Conservation (phyloP, 2,888 invertebrate genomes). For the Cheilosia urbana region DNA sequence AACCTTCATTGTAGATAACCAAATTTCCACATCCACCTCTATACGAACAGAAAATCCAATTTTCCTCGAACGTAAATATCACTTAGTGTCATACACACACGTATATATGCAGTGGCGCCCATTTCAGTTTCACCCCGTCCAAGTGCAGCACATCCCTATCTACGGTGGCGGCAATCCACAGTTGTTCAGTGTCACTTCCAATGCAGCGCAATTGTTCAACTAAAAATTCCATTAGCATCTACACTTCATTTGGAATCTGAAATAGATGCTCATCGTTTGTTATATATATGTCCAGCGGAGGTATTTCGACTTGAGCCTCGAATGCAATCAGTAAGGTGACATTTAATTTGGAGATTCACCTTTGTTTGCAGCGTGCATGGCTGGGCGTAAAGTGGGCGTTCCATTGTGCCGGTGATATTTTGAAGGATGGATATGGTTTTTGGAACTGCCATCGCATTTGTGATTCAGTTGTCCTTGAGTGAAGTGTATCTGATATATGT, state of each 20-base stretch:
- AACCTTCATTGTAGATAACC: conserved; percentile 53
- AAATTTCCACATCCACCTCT: conserved; percentile 32
- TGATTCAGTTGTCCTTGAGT: too few relatives aligned
- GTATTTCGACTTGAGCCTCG: neutral
- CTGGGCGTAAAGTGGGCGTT: too few relatives aligned
- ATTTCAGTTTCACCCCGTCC: neutral
- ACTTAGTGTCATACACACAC: conserved; percentile 49
- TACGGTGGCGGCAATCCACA: conserved; percentile 20
- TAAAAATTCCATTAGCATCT: conserved; percentile 69
- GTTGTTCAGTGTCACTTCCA: conserved; percentile 49
- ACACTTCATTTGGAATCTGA: conserved; percentile 54
- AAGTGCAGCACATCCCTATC: conserved; percentile 7
- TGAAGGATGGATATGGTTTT: too few relatives aligned
- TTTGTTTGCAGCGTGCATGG: neutral
- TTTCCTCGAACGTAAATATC: conserved; percentile 63
- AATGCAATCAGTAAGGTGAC: conserved; percentile 50
- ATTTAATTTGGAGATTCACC: conserved; percentile 32
- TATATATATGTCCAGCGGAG: conserved; percentile 23
- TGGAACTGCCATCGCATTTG: too few relatives aligned
- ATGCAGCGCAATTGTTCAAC: conserved; percentile 60
- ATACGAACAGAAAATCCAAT: conserved; percentile 56
- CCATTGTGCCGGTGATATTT: too few relatives aligned
- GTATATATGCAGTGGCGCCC: neutral
- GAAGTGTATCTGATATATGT: too few relatives aligned
- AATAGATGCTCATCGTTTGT: conserved; percentile 29